Percentiles rank a stretch among this genome's conserved stretches.
These are phyloP conservation scores for Dasypus novemcinctus DNA, from an alignment of 2,113 vertebrate species.

Conservation along the genomic window DNA sequence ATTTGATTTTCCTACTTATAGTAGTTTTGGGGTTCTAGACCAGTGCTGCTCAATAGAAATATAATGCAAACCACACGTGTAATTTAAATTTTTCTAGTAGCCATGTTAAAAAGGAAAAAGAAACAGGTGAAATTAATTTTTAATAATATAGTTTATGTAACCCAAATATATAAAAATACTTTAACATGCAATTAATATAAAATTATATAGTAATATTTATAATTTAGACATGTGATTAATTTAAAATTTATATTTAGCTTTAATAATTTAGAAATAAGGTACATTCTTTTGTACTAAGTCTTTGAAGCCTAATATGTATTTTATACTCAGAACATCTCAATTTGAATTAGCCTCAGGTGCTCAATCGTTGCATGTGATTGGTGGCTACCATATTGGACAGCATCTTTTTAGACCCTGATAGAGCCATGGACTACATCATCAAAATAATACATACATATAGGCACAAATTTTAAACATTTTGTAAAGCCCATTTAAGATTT, in stretches of 20 bases:
- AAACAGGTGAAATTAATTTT: constrained; percentile 32
- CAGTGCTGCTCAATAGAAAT: constrained; percentile 7
- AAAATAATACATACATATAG: not conserved
- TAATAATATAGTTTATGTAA: constrained; percentile 33
- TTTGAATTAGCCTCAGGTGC: not conserved
- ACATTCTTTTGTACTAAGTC: not conserved
- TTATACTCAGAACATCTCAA: not conserved
- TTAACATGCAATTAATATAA: constrained; percentile 30
- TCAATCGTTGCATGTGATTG: not conserved
- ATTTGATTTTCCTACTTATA: not conserved
- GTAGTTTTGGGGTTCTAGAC: constrained; percentile 9
- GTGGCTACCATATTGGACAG: not conserved
- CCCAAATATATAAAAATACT: not conserved
- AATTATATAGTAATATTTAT: not conserved
- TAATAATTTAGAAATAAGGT: not conserved
- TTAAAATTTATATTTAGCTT: too few species aligned
- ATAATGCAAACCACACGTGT: not conserved
- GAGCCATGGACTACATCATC: not conserved
- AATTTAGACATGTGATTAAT: too few species aligned
- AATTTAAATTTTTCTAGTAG: constrained; percentile 23
- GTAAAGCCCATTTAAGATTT: not conserved
- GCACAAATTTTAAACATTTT: not conserved
- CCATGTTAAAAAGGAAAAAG: constrained; percentile 17
- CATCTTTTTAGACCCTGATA: not conserved
- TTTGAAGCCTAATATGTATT: constrained; percentile 7